Evolutionary conservation across 2,797 vertebrate species (phyloP).

Genomic region (Rhyacichthys aspro): DNA sequence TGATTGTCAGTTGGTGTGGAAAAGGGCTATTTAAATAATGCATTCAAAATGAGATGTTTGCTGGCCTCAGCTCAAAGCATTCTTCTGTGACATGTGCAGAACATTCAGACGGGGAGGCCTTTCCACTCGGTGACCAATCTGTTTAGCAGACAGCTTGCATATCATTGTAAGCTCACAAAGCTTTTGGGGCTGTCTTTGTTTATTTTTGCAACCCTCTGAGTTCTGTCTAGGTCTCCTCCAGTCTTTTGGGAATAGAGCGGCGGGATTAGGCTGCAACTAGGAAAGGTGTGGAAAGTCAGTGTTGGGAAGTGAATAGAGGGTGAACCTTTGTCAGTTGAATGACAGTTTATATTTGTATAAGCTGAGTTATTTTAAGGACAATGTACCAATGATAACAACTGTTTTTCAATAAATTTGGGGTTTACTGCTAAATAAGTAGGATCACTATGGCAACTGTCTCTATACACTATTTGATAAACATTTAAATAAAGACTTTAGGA

Average conservation of each 20-base stretch:
- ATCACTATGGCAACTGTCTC: no score
- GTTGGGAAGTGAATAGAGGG: not conserved
- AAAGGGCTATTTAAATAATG: conserved; percentile 48
- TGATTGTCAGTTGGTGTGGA: conserved; percentile 33
- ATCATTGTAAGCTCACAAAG: conserved; percentile 26
- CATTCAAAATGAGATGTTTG: conserved; percentile 50
- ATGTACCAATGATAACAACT: not conserved
- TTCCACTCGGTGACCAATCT: conserved; percentile 59
- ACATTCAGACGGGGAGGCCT: conserved; percentile 55
- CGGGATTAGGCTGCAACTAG: conserved; percentile 1
- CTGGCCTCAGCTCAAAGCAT: conserved; percentile 70
- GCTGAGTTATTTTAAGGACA: not conserved
- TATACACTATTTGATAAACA: no score
- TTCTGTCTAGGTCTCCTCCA: conserved; percentile 14
- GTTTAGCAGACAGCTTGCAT: conserved; percentile 59
- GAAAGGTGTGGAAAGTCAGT: conserved; percentile 13
- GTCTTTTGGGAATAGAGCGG: conserved; percentile 11
- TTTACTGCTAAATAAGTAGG: no score
- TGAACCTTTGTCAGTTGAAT: not conserved
- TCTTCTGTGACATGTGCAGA: conserved; percentile 72
- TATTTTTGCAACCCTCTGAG: conserved; percentile 28
- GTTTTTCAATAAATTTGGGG: not conserved
- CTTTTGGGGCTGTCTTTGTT: conserved; percentile 15
- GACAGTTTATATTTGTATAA: not conserved
- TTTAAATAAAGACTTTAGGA: no score